phyloP scores from a whole-genome alignment of 2,797 vertebrate genomes.

The Syndactyla subalaris region DNA sequence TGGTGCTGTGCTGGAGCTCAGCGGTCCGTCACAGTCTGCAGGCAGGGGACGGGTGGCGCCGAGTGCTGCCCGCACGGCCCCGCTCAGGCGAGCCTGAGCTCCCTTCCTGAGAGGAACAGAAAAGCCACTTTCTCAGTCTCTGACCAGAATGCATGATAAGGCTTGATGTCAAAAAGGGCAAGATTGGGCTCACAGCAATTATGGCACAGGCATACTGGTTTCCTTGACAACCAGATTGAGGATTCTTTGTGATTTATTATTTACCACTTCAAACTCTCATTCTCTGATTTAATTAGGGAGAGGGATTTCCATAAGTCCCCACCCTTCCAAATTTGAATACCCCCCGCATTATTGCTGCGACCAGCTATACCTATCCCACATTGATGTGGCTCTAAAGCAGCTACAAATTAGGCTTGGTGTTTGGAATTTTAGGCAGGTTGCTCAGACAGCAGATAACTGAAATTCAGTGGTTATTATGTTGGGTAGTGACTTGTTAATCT shows the following conservation, averaged over 20 bases:
- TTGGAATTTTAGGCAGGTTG: conserved; percentile 20
- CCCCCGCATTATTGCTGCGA: not conserved
- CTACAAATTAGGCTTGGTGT: not conserved
- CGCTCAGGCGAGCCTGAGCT: conserved; percentile 64
- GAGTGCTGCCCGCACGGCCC: conserved; percentile 59
- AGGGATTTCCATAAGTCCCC: conserved; percentile 68
- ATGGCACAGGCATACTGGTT: conserved; percentile 84
- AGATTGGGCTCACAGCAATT: conserved; percentile 83
- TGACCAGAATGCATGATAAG: conserved; percentile 88
- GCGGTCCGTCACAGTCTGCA: conserved; percentile 57
- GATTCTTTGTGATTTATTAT: conserved; percentile 88
- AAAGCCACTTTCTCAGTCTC: conserved; percentile 81
- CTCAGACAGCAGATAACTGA: conserved; percentile 28
- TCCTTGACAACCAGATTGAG: conserved; percentile 86
- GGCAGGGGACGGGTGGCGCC: conserved; percentile 28
- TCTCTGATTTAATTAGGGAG: conserved; percentile 84
- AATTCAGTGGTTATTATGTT: not conserved
- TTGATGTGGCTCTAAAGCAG: conserved; percentile 8
- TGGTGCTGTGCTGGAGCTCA: conserved; percentile 68
- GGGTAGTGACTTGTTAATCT: conserved; percentile 35
- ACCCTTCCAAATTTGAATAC: conserved; percentile 66
- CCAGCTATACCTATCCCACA: not conserved
- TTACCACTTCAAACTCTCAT: conserved; percentile 81
- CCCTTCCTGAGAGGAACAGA: conserved; percentile 78
- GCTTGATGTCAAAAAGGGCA: conserved; percentile 83